Base-by-base conservation (phyloP, 2,888 invertebrate species). In the Podabrus alpinus region DNA sequence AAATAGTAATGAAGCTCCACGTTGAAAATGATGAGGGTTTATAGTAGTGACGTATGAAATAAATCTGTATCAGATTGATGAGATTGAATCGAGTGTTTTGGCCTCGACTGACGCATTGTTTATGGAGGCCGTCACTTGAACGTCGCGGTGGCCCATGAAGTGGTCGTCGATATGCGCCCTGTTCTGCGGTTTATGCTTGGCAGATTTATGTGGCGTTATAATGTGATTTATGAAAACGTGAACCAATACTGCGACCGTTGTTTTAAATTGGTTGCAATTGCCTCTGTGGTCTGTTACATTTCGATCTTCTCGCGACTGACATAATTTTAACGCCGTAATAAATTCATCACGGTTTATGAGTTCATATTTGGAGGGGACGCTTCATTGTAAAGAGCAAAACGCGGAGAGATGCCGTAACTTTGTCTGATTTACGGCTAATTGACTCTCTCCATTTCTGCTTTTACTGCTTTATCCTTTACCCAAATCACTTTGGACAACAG, bases 201-300 rank as follows among this genome's bases (percentile, higher is more conserved):
- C 83, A 84, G 85, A 86, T 86, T 86, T 86, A 86, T 86, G 85
- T 85, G 83, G 84, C 85, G 85, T 83, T 84, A 82, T 83, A 81
- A 80, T 79, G 82, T 85, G 86, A 86, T 85, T 84, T 85, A 86
- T 85, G 84, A 82, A 78, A 81, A 81, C 81, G 82, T 81, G 81
- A 82, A 80, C 82, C 83, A 82, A 84, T 81, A 83, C 81, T 71
- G 75, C 72, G 75, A 70, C 72, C 69, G 72, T 68, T 61, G 71
- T 77, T 77, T 77, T 76, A 79, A 78, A 79, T 78, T 78, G 79
- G 76, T 77, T 73, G 73, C 79, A 76, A 79, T 79, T 76, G 75
- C 72, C 76, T 76, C 75, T 77, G 78, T 76, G 78, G 77, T 74
- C 77, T 75, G 75, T 72, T 76, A 72, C 77, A 78, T 78, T 80